These are phyloP conservation scores for Meliscaeva auricollis DNA, from an alignment of 2,888 invertebrate genomes.

Conservation along the genomic window DNA sequence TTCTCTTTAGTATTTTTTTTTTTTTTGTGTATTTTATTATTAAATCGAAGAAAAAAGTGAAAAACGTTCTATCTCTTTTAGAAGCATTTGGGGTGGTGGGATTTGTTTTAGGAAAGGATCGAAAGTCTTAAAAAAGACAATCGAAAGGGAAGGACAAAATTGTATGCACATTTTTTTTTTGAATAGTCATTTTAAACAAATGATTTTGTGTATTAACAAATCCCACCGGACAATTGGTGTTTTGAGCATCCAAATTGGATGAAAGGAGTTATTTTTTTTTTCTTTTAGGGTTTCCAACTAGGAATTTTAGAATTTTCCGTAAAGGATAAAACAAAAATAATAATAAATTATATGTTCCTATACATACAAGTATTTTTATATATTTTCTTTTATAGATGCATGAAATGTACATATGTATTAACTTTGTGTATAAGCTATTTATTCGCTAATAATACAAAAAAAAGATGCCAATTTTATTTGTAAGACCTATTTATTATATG, in stretches of 20 bases:
- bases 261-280: constrained; percentile 50
- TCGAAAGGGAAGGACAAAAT: background rate
- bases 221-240: constrained; percentile 70
- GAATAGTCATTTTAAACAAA: constrained; percentile 45
- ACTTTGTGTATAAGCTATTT: background rate
- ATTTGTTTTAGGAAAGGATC: constrained; percentile 48
- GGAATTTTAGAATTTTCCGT: constrained; percentile 38
- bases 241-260: constrained; percentile 54
- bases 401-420: constrained; percentile 26
- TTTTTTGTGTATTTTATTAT: constrained; percentile 8
- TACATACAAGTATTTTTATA: background rate
- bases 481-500: too few relatives aligned
- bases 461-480: background rate
- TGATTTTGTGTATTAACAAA: constrained; percentile 43
- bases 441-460: background rate
- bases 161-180: constrained; percentile 5
- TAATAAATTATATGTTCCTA: background rate
- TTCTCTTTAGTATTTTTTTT: constrained; percentile 30
- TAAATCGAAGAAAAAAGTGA: constrained; percentile 21
- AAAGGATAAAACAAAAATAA: constrained; percentile 34
- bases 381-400: constrained; percentile 15
- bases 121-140: constrained; percentile 62
- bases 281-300: too few relatives aligned
- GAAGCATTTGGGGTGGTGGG: constrained; percentile 73
- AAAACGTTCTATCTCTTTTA: constrained; percentile 54